A percentile compares a stretch with the other conserved stretches of the same genome.
Conservation (phyloP, 2,888 invertebrate genomes). For the Ennomos quercinarius region DNA sequence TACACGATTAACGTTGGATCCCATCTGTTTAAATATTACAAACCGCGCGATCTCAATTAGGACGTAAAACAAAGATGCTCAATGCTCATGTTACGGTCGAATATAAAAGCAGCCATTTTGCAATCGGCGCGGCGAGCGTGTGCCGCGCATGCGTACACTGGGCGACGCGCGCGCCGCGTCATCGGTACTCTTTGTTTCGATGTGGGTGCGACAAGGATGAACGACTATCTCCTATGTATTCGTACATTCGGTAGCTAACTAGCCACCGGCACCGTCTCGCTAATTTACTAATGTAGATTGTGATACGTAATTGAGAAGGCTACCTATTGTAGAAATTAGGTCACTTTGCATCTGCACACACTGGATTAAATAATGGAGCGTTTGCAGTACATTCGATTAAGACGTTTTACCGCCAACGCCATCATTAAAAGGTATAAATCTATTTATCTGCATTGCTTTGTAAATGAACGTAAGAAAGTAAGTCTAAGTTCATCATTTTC, state of each 20-base stretch:
- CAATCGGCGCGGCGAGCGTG: constrained; percentile 52
- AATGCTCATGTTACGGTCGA: constrained; percentile 44
- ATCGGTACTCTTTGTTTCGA: constrained; percentile 34
- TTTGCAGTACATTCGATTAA: too few species aligned
- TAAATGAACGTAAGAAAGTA: too few species aligned
- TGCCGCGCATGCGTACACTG: constrained; percentile 46
- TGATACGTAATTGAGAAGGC: constrained; percentile 21
- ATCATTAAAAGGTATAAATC: too few species aligned
- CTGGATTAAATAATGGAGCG: too few species aligned
- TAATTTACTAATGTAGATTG: constrained; percentile 20
- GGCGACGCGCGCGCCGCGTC: constrained; percentile 49
- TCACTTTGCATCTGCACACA: neutral
- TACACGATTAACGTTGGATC: neutral
- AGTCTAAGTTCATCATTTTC: too few species aligned
- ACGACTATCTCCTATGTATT: constrained; percentile 11
- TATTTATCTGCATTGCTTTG: too few species aligned
- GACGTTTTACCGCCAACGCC: too few species aligned
- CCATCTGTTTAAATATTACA: constrained; percentile 4
- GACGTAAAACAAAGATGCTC: constrained; percentile 41
- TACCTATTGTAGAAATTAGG: constrained; percentile 16
- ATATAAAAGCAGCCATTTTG: constrained; percentile 66
- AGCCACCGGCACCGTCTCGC: constrained; percentile 1
- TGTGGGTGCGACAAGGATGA: constrained; percentile 31
- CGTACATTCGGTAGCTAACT: constrained; percentile 16
- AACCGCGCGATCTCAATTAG: constrained; percentile 19